phyloP scores from a whole-genome alignment of 2,888 invertebrate species.

The Parasteatoda lunata region DNA sequence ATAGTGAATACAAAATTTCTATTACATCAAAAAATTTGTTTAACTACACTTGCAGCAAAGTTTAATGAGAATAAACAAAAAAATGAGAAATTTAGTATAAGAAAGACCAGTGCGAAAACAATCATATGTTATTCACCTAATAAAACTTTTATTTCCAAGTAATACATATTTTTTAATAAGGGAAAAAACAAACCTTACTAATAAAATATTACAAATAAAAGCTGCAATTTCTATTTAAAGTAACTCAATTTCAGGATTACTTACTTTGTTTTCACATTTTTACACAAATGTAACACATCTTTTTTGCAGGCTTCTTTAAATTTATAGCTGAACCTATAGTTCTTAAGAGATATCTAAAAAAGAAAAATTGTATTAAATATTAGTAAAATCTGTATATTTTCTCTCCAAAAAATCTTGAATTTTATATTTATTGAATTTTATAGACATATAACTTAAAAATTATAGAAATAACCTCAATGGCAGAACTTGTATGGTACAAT shows the following conservation, averaged over 20 bases:
- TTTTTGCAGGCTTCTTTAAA: constrained; percentile 91
- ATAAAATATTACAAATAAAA: neutral
- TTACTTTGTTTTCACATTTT: constrained; percentile 74
- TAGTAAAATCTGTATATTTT: too few relatives aligned
- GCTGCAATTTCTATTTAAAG: neutral
- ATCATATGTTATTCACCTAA: too few relatives aligned
- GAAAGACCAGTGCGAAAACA: too few relatives aligned
- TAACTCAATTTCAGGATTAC: constrained; percentile 54
- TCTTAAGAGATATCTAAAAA: constrained; percentile 85
- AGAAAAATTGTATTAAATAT: constrained; percentile 13
- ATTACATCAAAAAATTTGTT: neutral
- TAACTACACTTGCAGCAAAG: neutral
- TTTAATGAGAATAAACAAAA: neutral
- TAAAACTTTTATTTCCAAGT: too few relatives aligned
- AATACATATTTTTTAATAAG: too few relatives aligned
- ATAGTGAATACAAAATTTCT: too few relatives aligned
- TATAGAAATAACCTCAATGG: too few relatives aligned
- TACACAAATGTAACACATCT: constrained; percentile 80
- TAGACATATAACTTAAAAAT: too few relatives aligned
- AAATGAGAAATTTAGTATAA: neutral
- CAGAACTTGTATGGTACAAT: too few relatives aligned
- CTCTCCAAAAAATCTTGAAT: too few relatives aligned
- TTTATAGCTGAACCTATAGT: constrained; percentile 93
- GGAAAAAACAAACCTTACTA: neutral
- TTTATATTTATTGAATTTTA: too few relatives aligned